Conservation (phyloP, 2,797 vertebrate species). For the Tragelaphus eurycerus region DNA sequence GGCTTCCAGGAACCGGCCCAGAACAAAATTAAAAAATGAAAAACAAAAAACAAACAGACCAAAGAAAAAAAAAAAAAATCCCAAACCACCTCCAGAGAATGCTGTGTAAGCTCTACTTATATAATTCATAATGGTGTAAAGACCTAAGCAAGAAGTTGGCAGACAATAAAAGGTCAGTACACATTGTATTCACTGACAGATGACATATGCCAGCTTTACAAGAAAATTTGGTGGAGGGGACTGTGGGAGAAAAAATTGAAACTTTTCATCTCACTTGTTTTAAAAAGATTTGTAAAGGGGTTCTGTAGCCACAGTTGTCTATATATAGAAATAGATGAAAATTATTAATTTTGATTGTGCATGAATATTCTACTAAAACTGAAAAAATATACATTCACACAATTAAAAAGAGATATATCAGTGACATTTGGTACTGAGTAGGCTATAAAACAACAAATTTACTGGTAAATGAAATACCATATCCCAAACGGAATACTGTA, state of each 20-base stretch:
- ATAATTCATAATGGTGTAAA: not conserved
- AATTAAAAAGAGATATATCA: not conserved
- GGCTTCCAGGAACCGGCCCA: not conserved
- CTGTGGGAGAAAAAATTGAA: not conserved
- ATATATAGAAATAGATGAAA: not conserved
- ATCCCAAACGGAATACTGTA: not conserved
- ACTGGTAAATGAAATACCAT: not conserved
- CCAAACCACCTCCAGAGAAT: not conserved
- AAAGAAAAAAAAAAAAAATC: not conserved
- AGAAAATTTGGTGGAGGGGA: not conserved
- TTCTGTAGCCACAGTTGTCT: not conserved
- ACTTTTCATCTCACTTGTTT: not conserved
- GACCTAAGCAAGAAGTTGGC: not conserved
- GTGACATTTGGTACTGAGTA: not conserved
- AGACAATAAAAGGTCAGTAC: not conserved
- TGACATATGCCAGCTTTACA: not conserved
- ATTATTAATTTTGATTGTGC: not conserved
- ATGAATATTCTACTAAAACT: not conserved
- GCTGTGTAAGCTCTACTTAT: not conserved
- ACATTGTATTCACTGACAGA: not conserved
- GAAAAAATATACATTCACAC: not conserved
- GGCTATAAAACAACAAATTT: not conserved
- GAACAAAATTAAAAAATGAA: not conserved
- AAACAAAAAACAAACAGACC: not conserved
- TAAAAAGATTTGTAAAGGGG: not conserved